Evolutionary conservation across 2,113 vertebrate species (phyloP).

Genomic region (Orientallactaga bullata): DNA sequence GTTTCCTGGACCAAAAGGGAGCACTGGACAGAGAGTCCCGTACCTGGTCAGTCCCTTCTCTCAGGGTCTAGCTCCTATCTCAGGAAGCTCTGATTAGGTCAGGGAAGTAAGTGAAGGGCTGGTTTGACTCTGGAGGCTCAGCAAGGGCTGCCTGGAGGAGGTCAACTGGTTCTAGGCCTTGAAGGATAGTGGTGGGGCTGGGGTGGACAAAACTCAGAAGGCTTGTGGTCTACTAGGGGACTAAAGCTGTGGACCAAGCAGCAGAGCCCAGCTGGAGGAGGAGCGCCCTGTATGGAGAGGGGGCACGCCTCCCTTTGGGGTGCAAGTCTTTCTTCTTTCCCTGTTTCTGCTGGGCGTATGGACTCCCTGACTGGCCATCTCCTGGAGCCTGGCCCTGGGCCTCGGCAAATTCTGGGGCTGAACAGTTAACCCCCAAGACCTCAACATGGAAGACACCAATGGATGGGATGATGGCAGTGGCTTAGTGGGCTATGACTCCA

Average conservation of each 20-base stretch:
- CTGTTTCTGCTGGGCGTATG: neutral
- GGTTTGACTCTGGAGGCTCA: neutral
- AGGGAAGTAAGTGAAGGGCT: neutral
- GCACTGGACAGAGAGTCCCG: neutral
- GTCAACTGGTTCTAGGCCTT: neutral
- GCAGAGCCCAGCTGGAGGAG: neutral
- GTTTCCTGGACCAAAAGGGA: neutral
- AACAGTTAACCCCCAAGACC: rapidly evolving
- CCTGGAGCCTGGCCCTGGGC: neutral
- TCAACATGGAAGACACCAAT: neutral
- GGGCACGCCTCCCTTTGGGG: neutral
- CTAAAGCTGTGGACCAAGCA: neutral
- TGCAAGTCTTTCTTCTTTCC: neutral
- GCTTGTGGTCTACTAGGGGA: neutral
- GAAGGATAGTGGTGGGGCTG: neutral
- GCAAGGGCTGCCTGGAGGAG: neutral
- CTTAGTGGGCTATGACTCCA: neutral
- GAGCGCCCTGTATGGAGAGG: neutral
- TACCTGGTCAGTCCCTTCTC: too few species aligned
- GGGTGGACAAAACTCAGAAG: neutral
- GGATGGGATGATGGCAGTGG: neutral
- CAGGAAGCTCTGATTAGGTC: neutral
- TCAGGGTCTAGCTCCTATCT: neutral
- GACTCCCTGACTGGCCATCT: neutral
- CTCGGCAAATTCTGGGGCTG: neutral